Evolutionary conservation across 1,140 invertebrate species (phyloP).

Genomic region (Drusus annulatus): DNA sequence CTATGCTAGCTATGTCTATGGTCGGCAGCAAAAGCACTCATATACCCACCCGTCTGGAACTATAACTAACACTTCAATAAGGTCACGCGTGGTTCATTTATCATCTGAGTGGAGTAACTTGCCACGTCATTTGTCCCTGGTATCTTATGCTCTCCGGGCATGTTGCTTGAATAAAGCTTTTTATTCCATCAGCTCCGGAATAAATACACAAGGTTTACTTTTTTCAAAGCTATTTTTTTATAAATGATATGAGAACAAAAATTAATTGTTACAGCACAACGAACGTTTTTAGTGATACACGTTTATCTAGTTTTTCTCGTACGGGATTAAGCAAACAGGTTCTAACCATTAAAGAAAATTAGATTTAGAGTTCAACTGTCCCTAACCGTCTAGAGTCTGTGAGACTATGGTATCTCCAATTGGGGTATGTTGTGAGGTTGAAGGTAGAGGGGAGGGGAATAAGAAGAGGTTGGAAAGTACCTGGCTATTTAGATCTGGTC

Average conservation of each 20-base stretch:
- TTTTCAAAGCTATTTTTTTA: neutral
- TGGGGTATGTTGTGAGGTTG: too few species aligned
- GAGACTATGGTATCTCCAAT: too few species aligned
- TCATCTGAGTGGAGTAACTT: constrained; percentile 19
- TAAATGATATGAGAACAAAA: neutral
- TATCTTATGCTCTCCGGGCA: neutral
- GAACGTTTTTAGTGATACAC: neutral
- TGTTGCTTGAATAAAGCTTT: neutral
- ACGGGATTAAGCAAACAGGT: too few species aligned
- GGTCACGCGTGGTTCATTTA: constrained; percentile 47
- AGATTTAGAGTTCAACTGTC: too few species aligned
- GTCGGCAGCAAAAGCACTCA: neutral
- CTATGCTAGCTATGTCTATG: too few species aligned
- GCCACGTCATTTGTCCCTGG: constrained; percentile 37
- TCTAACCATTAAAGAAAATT: too few species aligned
- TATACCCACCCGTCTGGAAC: constrained; percentile 10
- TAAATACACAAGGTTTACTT: neutral
- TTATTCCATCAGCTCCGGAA: constrained; percentile 6
- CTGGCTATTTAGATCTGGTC: too few species aligned
- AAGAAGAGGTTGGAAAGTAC: too few species aligned
- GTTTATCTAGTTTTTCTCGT: too few species aligned
- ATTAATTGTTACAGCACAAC: neutral
- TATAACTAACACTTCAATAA: constrained; percentile 37
- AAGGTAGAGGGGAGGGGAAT: too few species aligned
- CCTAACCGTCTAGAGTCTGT: too few species aligned